Evolutionary conservation across 2,113 vertebrate species (phyloP).

Genomic region (Syngnathus scovelli): DNA sequence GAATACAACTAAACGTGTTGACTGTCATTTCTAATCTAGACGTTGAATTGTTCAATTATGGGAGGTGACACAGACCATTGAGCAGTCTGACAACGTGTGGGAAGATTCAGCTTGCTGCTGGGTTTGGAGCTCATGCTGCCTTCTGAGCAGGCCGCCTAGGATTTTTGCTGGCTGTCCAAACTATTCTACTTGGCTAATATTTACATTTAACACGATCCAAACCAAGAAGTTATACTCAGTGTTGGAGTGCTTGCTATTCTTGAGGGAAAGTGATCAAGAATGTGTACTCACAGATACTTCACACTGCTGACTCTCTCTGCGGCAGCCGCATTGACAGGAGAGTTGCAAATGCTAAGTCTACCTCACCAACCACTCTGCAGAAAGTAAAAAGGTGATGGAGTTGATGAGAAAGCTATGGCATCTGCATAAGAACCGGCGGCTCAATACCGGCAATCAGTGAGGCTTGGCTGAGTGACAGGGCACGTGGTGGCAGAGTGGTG

Average conservation of each 20-base stretch:
- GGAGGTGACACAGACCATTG: too few relatives aligned
- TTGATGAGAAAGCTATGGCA: conserved; percentile 41
- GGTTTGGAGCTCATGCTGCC: too few relatives aligned
- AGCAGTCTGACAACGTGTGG: too few relatives aligned
- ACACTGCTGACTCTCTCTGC: not conserved
- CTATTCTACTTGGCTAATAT: not conserved
- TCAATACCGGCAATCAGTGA: conserved; percentile 43
- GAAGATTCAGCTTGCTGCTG: too few relatives aligned
- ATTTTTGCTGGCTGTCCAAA: not conserved
- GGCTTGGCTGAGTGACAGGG: conserved; percentile 58
- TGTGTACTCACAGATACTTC: not conserved
- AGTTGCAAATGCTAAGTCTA: conserved; percentile 15
- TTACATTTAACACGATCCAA: not conserved
- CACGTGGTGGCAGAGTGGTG: conserved; percentile 56
- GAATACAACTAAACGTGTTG: too few relatives aligned
- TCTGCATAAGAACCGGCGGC: conserved; percentile 51
- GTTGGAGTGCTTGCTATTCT: not conserved
- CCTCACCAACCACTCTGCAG: conserved; percentile 26
- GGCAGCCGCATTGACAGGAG: conserved; percentile 1
- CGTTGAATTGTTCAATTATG: too few relatives aligned
- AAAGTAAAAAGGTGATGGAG: conserved; percentile 36
- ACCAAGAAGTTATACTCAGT: not conserved
- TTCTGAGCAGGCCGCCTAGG: not conserved
- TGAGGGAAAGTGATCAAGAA: not conserved
- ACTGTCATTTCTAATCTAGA: too few relatives aligned